A percentile compares a stretch with the other conserved stretches of the same genome.
Conservation (phyloP, 2,113 vertebrate species). For the Orycteropus afer region DNA sequence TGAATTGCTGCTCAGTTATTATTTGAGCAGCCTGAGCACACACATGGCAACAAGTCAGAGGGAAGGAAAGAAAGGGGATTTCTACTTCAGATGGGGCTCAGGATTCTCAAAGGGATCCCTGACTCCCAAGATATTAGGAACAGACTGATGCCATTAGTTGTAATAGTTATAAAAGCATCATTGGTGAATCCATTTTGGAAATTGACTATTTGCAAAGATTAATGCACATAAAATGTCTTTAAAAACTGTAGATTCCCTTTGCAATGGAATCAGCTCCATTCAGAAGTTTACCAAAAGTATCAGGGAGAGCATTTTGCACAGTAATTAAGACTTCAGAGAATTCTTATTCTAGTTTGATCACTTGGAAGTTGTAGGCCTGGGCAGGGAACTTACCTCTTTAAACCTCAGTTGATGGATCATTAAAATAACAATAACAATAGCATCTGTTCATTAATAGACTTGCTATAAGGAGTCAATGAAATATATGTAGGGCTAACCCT, state of each 20-base stretch:
- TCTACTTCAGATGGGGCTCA: not conserved
- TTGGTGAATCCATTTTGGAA: not conserved
- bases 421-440: not conserved
- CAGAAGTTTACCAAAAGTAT: not conserved
- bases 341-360: not conserved
- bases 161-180: not conserved
- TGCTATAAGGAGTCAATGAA: not conserved
- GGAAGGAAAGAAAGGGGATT: not conserved
- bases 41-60: not conserved
- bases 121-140: not conserved
- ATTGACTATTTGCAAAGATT: constrained; percentile 29
- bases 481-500: not conserved
- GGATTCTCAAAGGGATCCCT: not conserved
- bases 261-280: not conserved
- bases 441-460: not conserved
- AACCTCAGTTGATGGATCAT: not conserved
- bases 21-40: fast-evolving
- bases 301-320: not conserved
- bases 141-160: not conserved
- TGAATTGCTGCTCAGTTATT: not conserved
- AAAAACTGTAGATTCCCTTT: not conserved
- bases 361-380: not conserved
- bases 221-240: not conserved
- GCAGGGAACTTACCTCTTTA: not conserved
- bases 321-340: not conserved